phyloP scores from a whole-genome alignment of 2,888 invertebrate genomes.

The Agelastica alni region DNA sequence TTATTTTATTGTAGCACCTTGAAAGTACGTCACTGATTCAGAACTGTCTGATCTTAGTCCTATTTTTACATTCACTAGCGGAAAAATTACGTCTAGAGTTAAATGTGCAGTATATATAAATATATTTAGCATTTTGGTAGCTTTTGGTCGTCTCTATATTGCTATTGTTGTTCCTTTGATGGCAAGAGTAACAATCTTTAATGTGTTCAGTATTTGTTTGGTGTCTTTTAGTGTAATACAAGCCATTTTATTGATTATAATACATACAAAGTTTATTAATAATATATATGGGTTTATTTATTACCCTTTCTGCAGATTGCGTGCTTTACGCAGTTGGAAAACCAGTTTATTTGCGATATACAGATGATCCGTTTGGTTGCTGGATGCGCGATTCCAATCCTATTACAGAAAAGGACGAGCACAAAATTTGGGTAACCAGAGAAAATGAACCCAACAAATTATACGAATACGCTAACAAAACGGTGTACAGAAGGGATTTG shows the following conservation, averaged over 20 bases:
- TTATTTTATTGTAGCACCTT: too few relatives aligned
- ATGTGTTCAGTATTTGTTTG: too few relatives aligned
- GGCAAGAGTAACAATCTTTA: too few relatives aligned
- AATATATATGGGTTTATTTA: not conserved
- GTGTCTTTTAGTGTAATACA: too few relatives aligned
- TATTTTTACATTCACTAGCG: too few relatives aligned
- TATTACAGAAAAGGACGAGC: slow-evolving; percentile 59
- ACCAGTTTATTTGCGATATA: slow-evolving; percentile 84
- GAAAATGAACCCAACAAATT: slow-evolving; percentile 74
- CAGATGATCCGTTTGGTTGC: slow-evolving; percentile 77
- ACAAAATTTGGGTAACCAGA: slow-evolving; percentile 83
- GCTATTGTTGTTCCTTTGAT: too few relatives aligned
- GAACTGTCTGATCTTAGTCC: too few relatives aligned
- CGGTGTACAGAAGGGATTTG: slow-evolving; percentile 65
- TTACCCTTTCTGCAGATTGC: slow-evolving; percentile 66
- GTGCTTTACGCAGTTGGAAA: slow-evolving; percentile 90
- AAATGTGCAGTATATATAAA: too few relatives aligned
- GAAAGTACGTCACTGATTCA: too few relatives aligned
- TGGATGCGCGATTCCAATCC: slow-evolving; percentile 82
- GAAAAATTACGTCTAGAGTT: too few relatives aligned
- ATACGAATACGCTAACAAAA: slow-evolving; percentile 78
- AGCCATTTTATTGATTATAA: not conserved
- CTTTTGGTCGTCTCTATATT: too few relatives aligned
- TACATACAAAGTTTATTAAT: slow-evolving; percentile 2
- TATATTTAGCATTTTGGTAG: too few relatives aligned